A percentile compares a stretch with the other conserved stretches of the same genome.
phyloP scores from a whole-genome alignment of 2,888 invertebrate species.

The Prostheceraeus crozeri region DNA sequence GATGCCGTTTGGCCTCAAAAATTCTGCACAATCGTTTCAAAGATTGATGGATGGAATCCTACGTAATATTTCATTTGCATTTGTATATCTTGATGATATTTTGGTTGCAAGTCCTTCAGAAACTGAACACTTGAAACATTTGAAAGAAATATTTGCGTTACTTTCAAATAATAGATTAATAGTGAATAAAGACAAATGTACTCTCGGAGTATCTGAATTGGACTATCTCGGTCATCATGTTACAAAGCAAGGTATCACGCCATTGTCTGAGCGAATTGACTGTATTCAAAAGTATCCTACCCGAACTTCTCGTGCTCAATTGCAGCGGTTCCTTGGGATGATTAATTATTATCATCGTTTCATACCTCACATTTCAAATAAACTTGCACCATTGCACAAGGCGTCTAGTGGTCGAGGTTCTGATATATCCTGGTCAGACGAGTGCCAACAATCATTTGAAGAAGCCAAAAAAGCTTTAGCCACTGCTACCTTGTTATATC shows the following conservation, averaged over 20 bases:
- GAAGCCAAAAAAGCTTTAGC: conserved; percentile 10
- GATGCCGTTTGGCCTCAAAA: conserved; percentile 31
- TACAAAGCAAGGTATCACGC: not conserved
- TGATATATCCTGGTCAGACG: not conserved
- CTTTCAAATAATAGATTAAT: not conserved
- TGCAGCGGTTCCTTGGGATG: conserved; percentile 34
- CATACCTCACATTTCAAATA: conserved; percentile 34
- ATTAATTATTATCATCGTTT: conserved; percentile 42
- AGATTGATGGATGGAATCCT: conserved; percentile 1
- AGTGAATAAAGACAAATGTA: conserved; percentile 4
- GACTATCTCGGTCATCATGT: conserved; percentile 5
- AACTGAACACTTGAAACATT: not conserved
- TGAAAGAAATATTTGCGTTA: not conserved
- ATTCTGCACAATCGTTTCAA: conserved; percentile 30
- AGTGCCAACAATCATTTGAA: conserved; percentile 3
- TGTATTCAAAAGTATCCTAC: not conserved
- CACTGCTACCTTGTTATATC: not conserved
- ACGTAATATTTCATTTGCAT: not conserved
- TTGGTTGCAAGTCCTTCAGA: conserved; percentile 11
- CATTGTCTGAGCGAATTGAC: conserved; percentile 2
- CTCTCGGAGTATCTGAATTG: conserved; percentile 4
- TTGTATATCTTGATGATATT: conserved; percentile 1
- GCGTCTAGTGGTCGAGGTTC: not conserved
- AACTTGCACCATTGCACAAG: conserved; percentile 11
- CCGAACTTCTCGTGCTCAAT: not conserved